Base-by-base conservation (phyloP, 2,888 invertebrate genomes). In the Lasioglossum calceatum region DNA sequence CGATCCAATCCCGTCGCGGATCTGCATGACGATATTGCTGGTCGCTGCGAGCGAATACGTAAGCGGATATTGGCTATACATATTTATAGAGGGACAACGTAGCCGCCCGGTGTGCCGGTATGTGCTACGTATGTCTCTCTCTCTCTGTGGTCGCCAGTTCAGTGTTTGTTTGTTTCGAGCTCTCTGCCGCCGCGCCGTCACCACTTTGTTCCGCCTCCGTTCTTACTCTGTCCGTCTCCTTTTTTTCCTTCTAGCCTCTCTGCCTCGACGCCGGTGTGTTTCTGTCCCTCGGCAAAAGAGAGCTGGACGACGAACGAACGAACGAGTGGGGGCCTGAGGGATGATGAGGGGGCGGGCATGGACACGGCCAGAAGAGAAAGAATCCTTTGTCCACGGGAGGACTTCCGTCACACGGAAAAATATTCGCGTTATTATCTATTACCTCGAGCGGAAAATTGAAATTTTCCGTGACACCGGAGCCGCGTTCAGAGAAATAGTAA, bases 61-160 rank as follows among this genome's bases (percentile, higher is more conserved):
- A 92, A 93, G 92, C 91, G 92, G 91, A 93, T 93, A 93, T 93
- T 93, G 93, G 91, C 91, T 93, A 93, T 93, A 93, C 93, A 93
- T 93, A 93, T 93, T 93, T 93, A 93, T 93, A 92, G 91, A 88
- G 88, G 81, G 71, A 64, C 85, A 81, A 78, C 23, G 54, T 54
- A n/a, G 10, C 54, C 54, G 54, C 54, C 23, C 54, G 54, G n/a
- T n/a, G 54, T 54, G 54, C 10, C 23, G 23, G 23, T 54, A 10
- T 54, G 54, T 54, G 14, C 27, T 61, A 4, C n/a, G n/a, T 27
- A 10, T 61, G 5, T 61, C 14, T 3, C n/a, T n/a, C 61, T 61
- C 61, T 61, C 14, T 16, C 50, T 70, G 32, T 23, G 85, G 81
- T 87, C 85, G 87, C 82, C 78, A 64, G 79, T 90, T 84, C 84